Evolutionary conservation across 2,113 vertebrate species (phyloP).

Genomic region (Numida meleagris): DNA sequence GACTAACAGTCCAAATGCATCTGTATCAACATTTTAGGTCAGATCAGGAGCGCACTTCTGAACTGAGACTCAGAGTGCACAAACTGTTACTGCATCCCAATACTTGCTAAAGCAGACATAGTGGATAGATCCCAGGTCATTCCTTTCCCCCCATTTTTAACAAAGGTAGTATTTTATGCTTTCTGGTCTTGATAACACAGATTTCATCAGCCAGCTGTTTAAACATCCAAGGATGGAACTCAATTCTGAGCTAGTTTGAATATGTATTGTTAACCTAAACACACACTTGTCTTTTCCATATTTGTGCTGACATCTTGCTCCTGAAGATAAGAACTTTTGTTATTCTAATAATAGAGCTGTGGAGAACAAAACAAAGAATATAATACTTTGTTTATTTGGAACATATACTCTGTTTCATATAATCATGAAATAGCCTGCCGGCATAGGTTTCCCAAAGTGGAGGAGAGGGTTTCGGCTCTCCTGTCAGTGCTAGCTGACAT

Average conservation of each 20-base stretch:
- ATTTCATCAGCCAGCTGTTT: background rate
- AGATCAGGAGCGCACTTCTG: too few species aligned
- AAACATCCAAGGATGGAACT: background rate
- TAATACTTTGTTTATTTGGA: background rate
- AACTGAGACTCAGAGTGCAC: too few species aligned
- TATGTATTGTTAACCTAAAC: background rate
- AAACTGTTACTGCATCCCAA: too few species aligned
- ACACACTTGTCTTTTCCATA: background rate
- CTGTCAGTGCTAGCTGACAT: background rate
- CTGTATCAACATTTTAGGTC: too few species aligned
- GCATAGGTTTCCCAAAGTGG: background rate
- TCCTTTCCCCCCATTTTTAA: background rate
- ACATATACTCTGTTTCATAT: background rate
- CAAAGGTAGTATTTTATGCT: background rate
- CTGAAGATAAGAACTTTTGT: conserved; percentile 1
- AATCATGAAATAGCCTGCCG: background rate
- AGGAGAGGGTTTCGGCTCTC: background rate
- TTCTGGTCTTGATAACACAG: background rate
- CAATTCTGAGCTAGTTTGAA: background rate
- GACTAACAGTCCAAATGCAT: too few species aligned
- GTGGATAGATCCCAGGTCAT: background rate
- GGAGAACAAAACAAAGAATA: background rate
- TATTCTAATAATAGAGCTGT: background rate
- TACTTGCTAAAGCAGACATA: too few species aligned
- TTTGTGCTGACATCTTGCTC: background rate